These are phyloP conservation scores for Lysandra bellargus DNA, from an alignment of 2,888 invertebrate genomes.

Conservation along the genomic window DNA sequence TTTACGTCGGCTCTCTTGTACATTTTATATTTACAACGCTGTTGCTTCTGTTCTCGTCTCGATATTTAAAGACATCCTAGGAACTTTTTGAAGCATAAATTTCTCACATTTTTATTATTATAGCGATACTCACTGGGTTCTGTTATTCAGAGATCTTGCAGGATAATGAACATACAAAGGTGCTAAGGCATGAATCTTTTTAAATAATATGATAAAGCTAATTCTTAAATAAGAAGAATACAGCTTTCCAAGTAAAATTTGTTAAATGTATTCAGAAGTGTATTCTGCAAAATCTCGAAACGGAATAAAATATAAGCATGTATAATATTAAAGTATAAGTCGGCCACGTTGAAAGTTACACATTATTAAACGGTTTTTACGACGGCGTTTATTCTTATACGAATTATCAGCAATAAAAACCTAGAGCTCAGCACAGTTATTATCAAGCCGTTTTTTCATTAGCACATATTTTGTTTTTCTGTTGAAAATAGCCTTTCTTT, in stretches of 20 bases:
- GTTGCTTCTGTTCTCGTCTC: background rate
- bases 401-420: background rate
- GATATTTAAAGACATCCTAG: background rate
- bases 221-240: background rate
- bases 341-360: background rate
- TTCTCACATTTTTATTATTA: background rate
- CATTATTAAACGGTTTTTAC: background rate
- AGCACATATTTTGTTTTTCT: too few relatives aligned
- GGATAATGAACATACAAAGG: too few relatives aligned
- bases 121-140: background rate
- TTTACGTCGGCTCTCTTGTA: background rate
- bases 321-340: background rate
- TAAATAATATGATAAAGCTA: background rate
- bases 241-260: too few relatives aligned
- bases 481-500: too few relatives aligned
- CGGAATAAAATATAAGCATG: too few relatives aligned
- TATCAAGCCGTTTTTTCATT: too few relatives aligned
- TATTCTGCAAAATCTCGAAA: too few relatives aligned
- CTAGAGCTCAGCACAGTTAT: background rate
- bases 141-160: background rate
- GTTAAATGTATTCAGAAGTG: too few relatives aligned
- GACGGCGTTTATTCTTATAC: background rate
- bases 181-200: background rate
- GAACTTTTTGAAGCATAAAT: background rate
- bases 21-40: constrained; percentile 2